Evolutionary conservation across 92 coral and sea anemone genomes (phyloP), one percentile per base, ranked within the genome.

Genomic region (Phymanthus crucifer): DNA sequence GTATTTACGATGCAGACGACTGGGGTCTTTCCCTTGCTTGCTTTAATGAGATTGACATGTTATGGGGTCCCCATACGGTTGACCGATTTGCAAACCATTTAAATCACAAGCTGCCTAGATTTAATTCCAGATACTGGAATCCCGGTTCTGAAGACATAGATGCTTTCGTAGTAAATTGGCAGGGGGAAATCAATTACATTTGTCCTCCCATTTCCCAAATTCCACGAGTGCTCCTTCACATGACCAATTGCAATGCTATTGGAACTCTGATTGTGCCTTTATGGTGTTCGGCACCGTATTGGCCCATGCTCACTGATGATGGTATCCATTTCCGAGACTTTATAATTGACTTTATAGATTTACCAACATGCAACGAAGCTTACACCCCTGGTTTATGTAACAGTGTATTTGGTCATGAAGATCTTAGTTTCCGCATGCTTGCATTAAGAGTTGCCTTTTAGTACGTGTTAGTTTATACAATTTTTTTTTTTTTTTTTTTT

Each of bases 41-140:
- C 13, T 85, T 85, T 65, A 75, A 47, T 17, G 6, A 35, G 17
- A 40, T 85, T 45, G 93, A 89, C 64, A 45, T 9, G 4, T 46
- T 67, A 34, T 84, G 93, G 89, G 93, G 89, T 33, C 86, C 93
- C 31, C 93, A 85, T 43, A n/a, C 85, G 10, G 27, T 82, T 4
- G 90, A 89, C 74, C 82, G 90, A 16, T 82, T 89, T 61, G 80
- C 88, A 4, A 84, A 77, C 67, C 72, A 71, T 46, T 37, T 75
- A 14, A 89, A 89, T 74, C 12, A 43, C 33, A 85, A 81, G 36
- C 68, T 85, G 8, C 81, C 89, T 40, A 27, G 89, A 47, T 89
- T 85, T 32, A 85, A 89, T 71, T 85, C 93, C 11, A 72, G 93
- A 54, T 89, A 57, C 75, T 80, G 87, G 89, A 81, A 80, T 72